phyloP scores from a whole-genome alignment of 2,113 vertebrate genomes.

The Pitta sordida region DNA sequence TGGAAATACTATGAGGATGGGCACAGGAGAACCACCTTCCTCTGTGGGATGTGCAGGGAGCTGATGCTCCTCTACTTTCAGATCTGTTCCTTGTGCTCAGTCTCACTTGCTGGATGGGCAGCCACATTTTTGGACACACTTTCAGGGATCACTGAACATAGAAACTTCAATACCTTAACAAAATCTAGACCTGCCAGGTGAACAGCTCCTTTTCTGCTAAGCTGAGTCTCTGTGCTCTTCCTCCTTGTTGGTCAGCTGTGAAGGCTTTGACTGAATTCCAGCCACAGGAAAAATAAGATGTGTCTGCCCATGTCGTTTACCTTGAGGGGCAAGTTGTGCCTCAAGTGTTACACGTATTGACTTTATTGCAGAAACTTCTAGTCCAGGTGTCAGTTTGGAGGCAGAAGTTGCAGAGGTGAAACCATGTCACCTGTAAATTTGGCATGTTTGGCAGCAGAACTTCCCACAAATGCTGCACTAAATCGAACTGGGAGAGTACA shows the following conservation, averaged over 20 bases:
- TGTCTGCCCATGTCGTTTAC: not conserved
- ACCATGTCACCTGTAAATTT: not conserved
- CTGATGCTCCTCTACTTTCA: not conserved
- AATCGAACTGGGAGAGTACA: not conserved
- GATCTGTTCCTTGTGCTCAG: not conserved
- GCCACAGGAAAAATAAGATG: not conserved
- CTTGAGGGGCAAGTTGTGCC: not conserved
- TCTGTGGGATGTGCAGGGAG: not conserved
- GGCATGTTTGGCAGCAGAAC: not conserved
- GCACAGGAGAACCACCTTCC: not conserved
- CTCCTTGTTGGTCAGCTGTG: not conserved
- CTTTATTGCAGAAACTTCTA: not conserved
- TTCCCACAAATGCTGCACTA: not conserved
- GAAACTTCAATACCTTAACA: not conserved
- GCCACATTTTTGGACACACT: fast-evolving
- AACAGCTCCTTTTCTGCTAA: not conserved
- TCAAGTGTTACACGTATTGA: fast-evolving
- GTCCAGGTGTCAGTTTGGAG: not conserved
- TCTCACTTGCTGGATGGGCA: not conserved
- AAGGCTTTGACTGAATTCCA: not conserved
- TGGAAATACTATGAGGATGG: not conserved
- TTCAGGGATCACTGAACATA: not conserved
- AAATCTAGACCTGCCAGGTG: not conserved
- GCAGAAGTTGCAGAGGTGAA: not conserved
- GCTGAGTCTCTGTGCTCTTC: not conserved